phyloP scores from a whole-genome alignment of 2,113 vertebrate genomes.

The Sander vitreus region DNA sequence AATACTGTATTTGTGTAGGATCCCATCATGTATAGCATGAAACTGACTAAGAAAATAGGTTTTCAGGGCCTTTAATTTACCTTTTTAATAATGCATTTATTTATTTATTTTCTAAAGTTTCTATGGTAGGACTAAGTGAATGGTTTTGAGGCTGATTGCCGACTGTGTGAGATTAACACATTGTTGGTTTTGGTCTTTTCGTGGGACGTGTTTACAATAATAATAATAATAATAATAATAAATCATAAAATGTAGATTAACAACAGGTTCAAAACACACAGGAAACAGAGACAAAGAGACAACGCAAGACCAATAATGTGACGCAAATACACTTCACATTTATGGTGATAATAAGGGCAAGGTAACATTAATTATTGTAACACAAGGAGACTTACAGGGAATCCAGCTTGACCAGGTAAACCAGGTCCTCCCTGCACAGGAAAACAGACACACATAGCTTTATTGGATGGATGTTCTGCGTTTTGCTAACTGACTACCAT shows the following conservation, averaged over 20 bases:
- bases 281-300: not conserved
- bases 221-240: not conserved
- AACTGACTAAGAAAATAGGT: not conserved
- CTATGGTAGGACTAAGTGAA: not conserved
- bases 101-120: not conserved
- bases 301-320: not conserved
- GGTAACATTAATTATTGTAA: not conserved
- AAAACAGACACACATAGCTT: not conserved
- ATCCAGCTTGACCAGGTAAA: constrained; percentile 82
- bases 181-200: not conserved
- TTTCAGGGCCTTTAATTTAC: not conserved
- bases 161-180: not conserved
- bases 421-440: constrained; percentile 72
- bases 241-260: not conserved
- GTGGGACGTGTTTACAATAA: not conserved
- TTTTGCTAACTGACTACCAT: not conserved
- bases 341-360: not conserved
- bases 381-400: constrained; percentile 79
- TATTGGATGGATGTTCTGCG: not conserved
- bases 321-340: not conserved
- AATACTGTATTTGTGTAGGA: not conserved
- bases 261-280: not conserved
- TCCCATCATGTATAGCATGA: too few species aligned
- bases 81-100: not conserved
- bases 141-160: not conserved